Evolutionary conservation across 2,797 vertebrate species (phyloP).

Genomic region (Lateolabrax maculatus): DNA sequence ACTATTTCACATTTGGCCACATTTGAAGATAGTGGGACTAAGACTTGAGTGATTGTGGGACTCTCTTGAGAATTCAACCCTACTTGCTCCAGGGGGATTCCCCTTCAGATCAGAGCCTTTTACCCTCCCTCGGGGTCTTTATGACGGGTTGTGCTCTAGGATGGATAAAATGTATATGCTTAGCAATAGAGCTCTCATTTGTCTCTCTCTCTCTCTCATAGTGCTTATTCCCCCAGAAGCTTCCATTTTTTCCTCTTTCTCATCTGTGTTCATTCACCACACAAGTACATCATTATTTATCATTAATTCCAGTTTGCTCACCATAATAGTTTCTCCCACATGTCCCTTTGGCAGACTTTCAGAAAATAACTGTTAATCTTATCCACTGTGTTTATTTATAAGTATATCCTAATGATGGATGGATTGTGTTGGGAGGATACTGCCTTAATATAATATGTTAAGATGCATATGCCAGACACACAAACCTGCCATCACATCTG

Average conservation of each 20-base stretch:
- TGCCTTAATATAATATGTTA: conserved; percentile 2
- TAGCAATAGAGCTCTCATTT: conserved; percentile 46
- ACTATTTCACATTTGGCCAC: background rate
- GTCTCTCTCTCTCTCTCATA: conserved; percentile 25
- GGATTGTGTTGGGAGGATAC: conserved; percentile 1
- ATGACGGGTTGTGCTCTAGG: conserved; percentile 39
- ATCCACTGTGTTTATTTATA: conserved; percentile 11
- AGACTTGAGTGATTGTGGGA: background rate
- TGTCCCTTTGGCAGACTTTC: conserved; percentile 28
- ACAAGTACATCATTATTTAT: conserved; percentile 53
- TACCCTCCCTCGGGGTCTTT: conserved; percentile 1
- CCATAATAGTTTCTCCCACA: conserved; percentile 30
- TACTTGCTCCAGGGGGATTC: conserved; percentile 32
- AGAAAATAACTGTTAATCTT: conserved; percentile 16
- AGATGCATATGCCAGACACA: conserved; percentile 4
- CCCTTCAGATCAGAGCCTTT: conserved; percentile 40
- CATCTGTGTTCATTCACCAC: conserved; percentile 41
- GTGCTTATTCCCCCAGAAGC: conserved; percentile 32
- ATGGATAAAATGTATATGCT: conserved; percentile 49
- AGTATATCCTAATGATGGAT: background rate
- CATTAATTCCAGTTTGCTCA: conserved; percentile 49
- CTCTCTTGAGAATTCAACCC: conserved; percentile 9
- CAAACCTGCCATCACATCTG: conserved; percentile 27
- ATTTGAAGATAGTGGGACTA: background rate
- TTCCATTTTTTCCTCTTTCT: conserved; percentile 45